Conservation (phyloP, 1,140 invertebrate genomes). For the Sipha flava region DNA sequence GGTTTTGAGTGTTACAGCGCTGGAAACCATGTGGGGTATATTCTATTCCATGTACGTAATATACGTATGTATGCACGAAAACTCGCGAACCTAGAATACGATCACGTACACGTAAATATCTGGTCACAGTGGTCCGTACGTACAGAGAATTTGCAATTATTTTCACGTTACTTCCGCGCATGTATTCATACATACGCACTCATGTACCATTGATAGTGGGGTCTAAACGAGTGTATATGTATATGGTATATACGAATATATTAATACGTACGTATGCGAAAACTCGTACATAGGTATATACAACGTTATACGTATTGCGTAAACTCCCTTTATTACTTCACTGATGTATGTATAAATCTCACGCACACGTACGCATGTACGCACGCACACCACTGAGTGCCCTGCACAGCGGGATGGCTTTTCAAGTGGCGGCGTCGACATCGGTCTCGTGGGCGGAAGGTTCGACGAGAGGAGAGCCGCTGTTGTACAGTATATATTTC, state of each 20-base stretch:
- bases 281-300: not conserved
- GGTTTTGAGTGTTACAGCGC: not conserved
- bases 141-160: not conserved
- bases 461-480: not conserved
- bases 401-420: not conserved
- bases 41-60: not conserved
- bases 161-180: not conserved
- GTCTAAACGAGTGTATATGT: too few relatives aligned
- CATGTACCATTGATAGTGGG: too few relatives aligned
- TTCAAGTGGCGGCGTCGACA: conserved; percentile 14
- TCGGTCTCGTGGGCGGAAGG: not conserved
- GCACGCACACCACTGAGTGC: not conserved
- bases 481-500: not conserved
- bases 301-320: not conserved
- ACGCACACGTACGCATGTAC: too few relatives aligned
- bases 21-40: not conserved
- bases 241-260: too few relatives aligned
- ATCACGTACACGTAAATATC: too few relatives aligned
- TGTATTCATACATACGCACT: too few relatives aligned
- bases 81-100: not conserved
- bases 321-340: not conserved
- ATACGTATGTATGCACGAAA: not conserved
- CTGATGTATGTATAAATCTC: not conserved
- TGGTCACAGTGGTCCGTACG: not conserved
- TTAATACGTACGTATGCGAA: not conserved